Conservation (phyloP, 2,113 vertebrate genomes). For the Hiodon tergisus region DNA sequence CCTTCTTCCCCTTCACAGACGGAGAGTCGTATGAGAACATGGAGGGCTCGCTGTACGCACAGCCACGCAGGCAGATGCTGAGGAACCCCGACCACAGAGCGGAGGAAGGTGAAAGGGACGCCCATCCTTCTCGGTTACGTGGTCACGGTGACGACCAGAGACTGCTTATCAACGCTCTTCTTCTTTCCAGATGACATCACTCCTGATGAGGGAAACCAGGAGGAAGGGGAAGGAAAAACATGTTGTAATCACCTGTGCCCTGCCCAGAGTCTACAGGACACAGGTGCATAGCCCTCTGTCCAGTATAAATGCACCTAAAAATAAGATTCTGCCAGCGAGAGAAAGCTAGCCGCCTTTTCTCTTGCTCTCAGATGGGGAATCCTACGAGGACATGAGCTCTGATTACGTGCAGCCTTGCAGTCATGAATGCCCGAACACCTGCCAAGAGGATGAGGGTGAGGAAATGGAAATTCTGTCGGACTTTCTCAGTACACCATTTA, state of each 20-base stretch:
- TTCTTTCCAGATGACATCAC: constrained; percentile 5
- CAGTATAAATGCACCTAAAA: not conserved
- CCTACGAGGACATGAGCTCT: constrained; percentile 38
- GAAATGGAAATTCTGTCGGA: not conserved
- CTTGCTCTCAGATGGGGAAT: constrained; percentile 33
- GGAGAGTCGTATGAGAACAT: constrained; percentile 42
- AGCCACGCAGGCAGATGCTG: constrained; percentile 11
- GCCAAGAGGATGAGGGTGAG: constrained; percentile 20
- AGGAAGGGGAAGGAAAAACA: not conserved
- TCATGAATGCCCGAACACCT: not conserved
- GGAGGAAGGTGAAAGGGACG: constrained; percentile 18
- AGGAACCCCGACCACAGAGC: not conserved
- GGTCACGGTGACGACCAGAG: not conserved
- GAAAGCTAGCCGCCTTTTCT: not conserved
- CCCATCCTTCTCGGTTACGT: not conserved
- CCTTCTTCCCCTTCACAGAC: constrained; percentile 17
- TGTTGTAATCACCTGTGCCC: not conserved
- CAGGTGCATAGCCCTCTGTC: not conserved
- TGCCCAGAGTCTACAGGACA: not conserved
- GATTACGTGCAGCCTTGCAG: constrained; percentile 23
- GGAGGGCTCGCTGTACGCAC: constrained; percentile 25
- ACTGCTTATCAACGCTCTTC: not conserved
- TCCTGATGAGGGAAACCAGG: not conserved
- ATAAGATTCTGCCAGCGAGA: too few relatives aligned
- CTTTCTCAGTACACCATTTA: not conserved